A percentile compares a stretch with the other conserved stretches of the same genome.
Conservation (phyloP, 2,113 vertebrate species). For the Pipa parva region DNA sequence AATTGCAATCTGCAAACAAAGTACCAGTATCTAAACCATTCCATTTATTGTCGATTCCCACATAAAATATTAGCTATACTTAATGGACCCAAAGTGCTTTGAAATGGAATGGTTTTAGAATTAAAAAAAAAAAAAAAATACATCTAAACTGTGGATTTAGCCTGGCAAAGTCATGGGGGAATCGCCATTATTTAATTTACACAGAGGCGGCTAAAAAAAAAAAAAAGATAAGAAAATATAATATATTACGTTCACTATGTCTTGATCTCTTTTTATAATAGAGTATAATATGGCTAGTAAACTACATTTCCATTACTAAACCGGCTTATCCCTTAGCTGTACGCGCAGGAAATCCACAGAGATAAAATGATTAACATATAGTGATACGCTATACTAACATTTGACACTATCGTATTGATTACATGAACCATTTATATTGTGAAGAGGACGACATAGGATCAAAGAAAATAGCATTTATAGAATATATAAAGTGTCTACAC, state of each 20-base stretch:
- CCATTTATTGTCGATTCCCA: constrained; percentile 55
- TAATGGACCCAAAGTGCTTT: constrained; percentile 89
- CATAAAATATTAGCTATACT: constrained; percentile 58
- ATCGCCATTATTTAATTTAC: constrained; percentile 67
- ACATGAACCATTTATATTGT: constrained; percentile 64
- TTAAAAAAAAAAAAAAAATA: constrained; percentile 45
- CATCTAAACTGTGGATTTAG: constrained; percentile 66
- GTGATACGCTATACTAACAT: constrained; percentile 65
- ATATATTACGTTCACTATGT: constrained; percentile 65
- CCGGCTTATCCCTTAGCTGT: constrained; percentile 56
- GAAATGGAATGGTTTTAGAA: constrained; percentile 85
- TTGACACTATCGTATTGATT: constrained; percentile 61
- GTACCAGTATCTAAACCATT: constrained; percentile 68
- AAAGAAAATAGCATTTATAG: constrained; percentile 56
- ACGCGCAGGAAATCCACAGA: constrained; percentile 64
- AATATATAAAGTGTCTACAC: constrained; percentile 89
- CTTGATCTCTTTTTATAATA: constrained; percentile 56
- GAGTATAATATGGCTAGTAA: constrained; percentile 51
- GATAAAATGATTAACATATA: constrained; percentile 58
- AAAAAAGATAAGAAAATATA: constrained; percentile 72
- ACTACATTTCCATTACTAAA: constrained; percentile 50
- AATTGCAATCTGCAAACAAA: constrained; percentile 46
- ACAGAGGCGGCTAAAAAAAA: constrained; percentile 70
- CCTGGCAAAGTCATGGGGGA: constrained; percentile 57
- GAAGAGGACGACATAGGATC: constrained; percentile 70